Evolutionary conservation across 2,888 invertebrate genomes (phyloP), one percentile per base, ranked within the genome.

Genomic region (Ypsolopha scabrella): DNA sequence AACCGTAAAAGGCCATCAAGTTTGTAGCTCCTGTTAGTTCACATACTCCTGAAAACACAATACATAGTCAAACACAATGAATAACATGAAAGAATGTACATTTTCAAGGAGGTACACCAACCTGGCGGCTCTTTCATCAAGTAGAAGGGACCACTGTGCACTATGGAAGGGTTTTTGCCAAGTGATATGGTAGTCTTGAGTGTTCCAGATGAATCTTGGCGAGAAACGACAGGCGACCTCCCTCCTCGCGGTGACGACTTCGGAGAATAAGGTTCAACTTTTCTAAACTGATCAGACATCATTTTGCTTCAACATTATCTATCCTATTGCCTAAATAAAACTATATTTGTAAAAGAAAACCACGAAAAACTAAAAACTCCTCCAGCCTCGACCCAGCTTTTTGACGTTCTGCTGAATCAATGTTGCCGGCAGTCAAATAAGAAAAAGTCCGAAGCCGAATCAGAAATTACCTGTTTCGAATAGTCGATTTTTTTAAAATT

Each of bases 121-220:
- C 95, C 93, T 88, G 96, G 96, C 70, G 95, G 94, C 86, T 97
- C 97, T 89, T 96, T 97, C 93, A 98, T 95, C 78, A 98, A 93
- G 88, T 98, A 98, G 87, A 98, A 98, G 67, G 98, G 98, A 69
- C 98, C 98, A 87, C 96, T 96, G 80, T 97, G 96, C 81, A 98
- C 96, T 66, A 98, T 97, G 54, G 97, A 95, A 53, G 98, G 98
- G 76, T 97, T 97, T 85, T 98, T 98, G 63, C 98, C 98, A 61
- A 98, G 88, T 58, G 97, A 96, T 88, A 98, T 98, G 63, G 98
- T 98, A 64, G 98, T 97, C 88, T 98, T 98, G 62, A 98, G 90
- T 58, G 98, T 98, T 69, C 98, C 98, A 62, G 97, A 97, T 56
- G 98, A 97, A 87, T 98, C 98, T 83, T 97, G 97, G 60, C 97